Conservation (phyloP, 2,888 invertebrate species). For the Sarcophaga subvicina region DNA sequence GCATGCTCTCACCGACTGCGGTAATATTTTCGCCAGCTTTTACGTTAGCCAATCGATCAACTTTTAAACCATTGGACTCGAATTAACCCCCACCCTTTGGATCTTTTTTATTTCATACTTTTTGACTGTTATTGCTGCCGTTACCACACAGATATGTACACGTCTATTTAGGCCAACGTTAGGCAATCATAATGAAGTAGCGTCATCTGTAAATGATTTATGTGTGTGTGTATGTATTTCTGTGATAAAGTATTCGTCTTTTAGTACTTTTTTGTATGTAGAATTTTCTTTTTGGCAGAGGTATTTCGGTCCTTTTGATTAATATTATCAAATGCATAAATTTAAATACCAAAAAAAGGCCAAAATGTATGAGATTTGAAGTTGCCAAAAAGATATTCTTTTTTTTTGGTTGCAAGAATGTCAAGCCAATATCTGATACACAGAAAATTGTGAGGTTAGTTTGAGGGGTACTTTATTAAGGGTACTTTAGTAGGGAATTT, state of each 20-base stretch:
- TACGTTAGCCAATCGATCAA: no score
- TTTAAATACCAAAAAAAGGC: slow-evolving; percentile 14
- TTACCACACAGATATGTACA: background rate
- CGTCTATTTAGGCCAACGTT: slow-evolving; percentile 4
- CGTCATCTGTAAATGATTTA: slow-evolving; percentile 71
- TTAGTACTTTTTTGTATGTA: background rate
- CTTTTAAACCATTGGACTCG: no score
- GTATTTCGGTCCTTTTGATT: slow-evolving; percentile 1
- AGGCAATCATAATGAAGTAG: slow-evolving; percentile 61
- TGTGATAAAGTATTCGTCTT: slow-evolving; percentile 6
- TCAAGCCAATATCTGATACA: background rate
- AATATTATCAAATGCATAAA: slow-evolving; percentile 1
- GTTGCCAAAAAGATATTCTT: background rate
- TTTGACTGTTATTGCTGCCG: no score
- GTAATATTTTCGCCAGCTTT: no score
- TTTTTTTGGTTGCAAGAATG: background rate
- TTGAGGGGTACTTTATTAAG: no score
- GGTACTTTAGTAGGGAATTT: no score
- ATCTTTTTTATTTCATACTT: no score
- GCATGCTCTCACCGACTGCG: no score
- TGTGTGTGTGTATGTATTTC: slow-evolving; percentile 31
- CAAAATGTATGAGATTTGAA: background rate
- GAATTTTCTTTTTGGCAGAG: slow-evolving; percentile 9
- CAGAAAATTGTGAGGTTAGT: background rate
- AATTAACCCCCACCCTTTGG: no score